Percentiles rank a stretch among this genome's conserved stretches.
phyloP scores from a whole-genome alignment of 1,140 invertebrate genomes.

The Orius laevigatus region DNA sequence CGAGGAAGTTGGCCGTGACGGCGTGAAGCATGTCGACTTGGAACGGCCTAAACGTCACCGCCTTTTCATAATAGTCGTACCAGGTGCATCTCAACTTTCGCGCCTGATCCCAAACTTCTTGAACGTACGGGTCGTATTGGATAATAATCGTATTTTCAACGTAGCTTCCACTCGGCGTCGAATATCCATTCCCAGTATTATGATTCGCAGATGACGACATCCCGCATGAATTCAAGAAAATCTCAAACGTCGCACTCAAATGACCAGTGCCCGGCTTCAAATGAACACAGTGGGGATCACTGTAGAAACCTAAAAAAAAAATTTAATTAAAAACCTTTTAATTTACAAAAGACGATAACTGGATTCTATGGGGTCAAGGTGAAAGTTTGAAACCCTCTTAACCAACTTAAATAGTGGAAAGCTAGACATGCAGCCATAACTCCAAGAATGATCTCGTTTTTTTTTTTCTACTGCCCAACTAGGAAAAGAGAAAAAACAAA shows the following conservation, averaged over 20 bases:
- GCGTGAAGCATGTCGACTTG: slow-evolving; percentile 91
- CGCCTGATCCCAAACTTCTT: slow-evolving; percentile 93
- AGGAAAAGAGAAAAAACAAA: slow-evolving; percentile 6
- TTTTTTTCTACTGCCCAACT: neutral
- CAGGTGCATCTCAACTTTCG: slow-evolving; percentile 82
- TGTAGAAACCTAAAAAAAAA: slow-evolving; percentile 36
- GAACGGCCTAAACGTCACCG: slow-evolving; percentile 85
- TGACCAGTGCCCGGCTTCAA: slow-evolving; percentile 71
- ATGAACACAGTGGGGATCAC: slow-evolving; percentile 81
- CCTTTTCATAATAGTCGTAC: slow-evolving; percentile 92
- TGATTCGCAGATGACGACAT: slow-evolving; percentile 81
- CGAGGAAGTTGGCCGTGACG: slow-evolving; percentile 81
- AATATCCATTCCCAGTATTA: slow-evolving; percentile 61
- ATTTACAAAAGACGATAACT: neutral
- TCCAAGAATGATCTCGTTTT: neutral
- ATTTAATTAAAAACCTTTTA: slow-evolving; percentile 3
- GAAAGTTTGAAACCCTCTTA: neutral
- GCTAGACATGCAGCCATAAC: neutral
- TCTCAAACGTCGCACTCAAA: slow-evolving; percentile 75
- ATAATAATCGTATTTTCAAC: slow-evolving; percentile 91
- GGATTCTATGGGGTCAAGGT: too few species aligned
- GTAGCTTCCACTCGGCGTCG: slow-evolving; percentile 75
- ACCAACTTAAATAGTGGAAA: neutral
- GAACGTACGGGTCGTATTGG: slow-evolving; percentile 86
- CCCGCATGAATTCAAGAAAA: slow-evolving; percentile 77